A percentile compares a stretch with the other conserved stretches of the same genome.
Evolutionary conservation across 2,797 vertebrate genomes (phyloP).

Genomic region (Gymnothorax javanicus): DNA sequence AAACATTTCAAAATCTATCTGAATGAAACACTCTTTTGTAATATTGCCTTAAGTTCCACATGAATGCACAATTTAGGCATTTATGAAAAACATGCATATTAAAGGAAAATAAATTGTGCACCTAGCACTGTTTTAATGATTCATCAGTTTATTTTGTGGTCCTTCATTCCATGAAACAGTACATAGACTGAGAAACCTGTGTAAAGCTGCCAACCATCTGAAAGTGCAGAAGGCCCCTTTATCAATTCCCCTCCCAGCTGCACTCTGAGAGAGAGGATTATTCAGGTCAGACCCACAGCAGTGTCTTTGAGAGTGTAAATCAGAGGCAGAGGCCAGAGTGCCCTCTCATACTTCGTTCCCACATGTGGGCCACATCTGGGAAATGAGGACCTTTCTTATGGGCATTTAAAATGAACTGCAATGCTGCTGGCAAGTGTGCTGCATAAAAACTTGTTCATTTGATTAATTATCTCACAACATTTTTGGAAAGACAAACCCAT

Average conservation of each 20-base stretch:
- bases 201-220: constrained; percentile 34
- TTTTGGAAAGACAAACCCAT: background rate
- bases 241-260: constrained; percentile 29
- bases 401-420: constrained; percentile 10
- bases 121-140: background rate
- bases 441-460: background rate
- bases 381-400: background rate
- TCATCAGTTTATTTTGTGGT: background rate
- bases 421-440: background rate
- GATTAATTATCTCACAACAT: constrained; percentile 13
- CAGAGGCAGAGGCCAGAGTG: constrained; percentile 10
- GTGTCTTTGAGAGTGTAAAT: constrained; percentile 36
- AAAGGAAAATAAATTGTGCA: background rate
- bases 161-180: background rate
- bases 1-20: background rate
- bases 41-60: background rate
- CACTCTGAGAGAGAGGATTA: constrained; percentile 37
- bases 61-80: background rate
- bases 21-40: no score
- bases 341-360: constrained; percentile 19
- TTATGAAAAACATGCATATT: background rate
- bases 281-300: constrained; percentile 36
- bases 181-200: background rate
- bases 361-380: constrained; percentile 40
- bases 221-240: constrained; percentile 29